A percentile compares a stretch with the other conserved stretches of the same genome.
These are phyloP conservation scores for Aplidium turbinatum DNA, from an alignment of 23 tunicate species.

Conservation along the genomic window DNA sequence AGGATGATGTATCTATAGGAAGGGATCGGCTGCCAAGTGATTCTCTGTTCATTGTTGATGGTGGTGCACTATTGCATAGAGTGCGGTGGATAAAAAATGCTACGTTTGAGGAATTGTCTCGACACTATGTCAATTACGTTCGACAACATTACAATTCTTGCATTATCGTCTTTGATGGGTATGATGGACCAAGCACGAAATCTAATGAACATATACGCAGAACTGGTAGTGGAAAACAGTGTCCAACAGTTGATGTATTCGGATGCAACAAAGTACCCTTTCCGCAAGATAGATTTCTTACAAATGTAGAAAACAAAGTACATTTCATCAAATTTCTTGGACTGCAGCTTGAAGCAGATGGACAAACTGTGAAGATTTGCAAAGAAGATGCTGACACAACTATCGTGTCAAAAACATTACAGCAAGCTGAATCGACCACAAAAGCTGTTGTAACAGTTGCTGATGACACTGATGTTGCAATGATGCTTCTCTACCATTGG, in stretches of 20 bases:
- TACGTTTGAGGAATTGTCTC: neutral
- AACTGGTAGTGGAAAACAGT: neutral
- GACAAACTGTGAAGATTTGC: neutral
- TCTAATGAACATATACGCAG: constrained; percentile 1
- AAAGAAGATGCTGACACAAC: constrained; percentile 15
- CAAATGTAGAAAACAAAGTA: neutral
- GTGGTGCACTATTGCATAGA: constrained; percentile 16
- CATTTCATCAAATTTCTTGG: neutral
- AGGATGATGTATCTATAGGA: constrained; percentile 1
- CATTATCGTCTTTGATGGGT: constrained; percentile 3
- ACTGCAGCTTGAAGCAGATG: neutral
- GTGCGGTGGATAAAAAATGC: neutral
- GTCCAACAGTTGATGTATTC: neutral
- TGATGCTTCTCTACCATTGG: constrained; percentile 15
- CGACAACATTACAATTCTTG: neutral
- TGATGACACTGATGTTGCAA: constrained; percentile 17
- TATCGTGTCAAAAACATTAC: neutral
- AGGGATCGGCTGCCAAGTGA: neutral
- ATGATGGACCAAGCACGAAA: neutral
- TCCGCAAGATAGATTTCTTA: neutral
- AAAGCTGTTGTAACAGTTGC: constrained; percentile 8
- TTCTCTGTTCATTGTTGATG: constrained; percentile 4
- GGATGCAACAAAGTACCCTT: neutral
- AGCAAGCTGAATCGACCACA: neutral
- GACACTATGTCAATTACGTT: neutral